Conservation (phyloP, 2,113 vertebrate species). For the Vulpes vulpes region DNA sequence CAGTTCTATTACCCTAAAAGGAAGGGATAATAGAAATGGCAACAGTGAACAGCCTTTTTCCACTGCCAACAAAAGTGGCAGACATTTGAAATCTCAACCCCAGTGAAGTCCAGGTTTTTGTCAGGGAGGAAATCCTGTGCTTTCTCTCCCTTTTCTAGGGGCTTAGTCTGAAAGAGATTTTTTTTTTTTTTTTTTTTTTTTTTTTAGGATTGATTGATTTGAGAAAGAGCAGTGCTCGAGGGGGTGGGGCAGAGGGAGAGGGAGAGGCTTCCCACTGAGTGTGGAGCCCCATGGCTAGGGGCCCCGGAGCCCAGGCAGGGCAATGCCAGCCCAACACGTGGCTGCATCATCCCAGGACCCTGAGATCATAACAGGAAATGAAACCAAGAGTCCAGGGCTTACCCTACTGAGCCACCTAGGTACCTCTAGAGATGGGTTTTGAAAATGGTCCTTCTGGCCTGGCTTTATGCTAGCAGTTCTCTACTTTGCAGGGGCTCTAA, state of each 20-base stretch:
- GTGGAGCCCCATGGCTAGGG: too few relatives aligned
- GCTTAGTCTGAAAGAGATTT: neutral
- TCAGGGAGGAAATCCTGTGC: neutral
- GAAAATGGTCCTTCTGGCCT: neutral
- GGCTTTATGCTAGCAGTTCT: neutral
- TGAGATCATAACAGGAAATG: neutral
- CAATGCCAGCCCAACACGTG: too few relatives aligned
- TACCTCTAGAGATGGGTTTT: neutral
- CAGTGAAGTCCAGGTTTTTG: neutral
- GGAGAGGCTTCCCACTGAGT: neutral
- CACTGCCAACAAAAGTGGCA: neutral
- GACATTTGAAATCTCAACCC: neutral
- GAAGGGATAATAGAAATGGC: neutral
- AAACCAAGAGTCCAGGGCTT: neutral
- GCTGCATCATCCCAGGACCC: too few relatives aligned
- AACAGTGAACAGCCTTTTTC: neutral
- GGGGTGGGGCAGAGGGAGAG: neutral
- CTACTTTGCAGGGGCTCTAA: neutral
- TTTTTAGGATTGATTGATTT: neutral
- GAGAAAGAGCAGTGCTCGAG: neutral
- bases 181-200: neutral
- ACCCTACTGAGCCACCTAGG: neutral
- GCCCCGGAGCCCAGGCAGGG: too few relatives aligned
- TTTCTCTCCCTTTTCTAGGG: fast-evolving
- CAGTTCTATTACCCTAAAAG: neutral